Conservation (phyloP, 2,888 invertebrate genomes). For the Koerneria pararmatus region DNA sequence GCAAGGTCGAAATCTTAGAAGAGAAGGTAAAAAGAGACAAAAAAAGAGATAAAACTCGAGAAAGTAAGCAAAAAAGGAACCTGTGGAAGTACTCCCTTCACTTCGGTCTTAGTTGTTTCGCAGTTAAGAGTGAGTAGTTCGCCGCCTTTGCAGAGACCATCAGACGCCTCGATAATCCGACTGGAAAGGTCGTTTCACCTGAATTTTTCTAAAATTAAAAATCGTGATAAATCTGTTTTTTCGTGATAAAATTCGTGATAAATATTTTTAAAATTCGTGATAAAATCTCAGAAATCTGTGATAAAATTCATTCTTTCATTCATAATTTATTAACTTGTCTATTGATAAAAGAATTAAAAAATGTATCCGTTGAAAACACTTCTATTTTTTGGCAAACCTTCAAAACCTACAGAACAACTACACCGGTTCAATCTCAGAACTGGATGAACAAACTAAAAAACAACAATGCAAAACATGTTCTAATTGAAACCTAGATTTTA, state of each 20-base stretch:
- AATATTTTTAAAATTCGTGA: neutral
- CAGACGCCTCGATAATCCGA: slow-evolving; percentile 57
- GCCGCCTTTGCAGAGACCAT: slow-evolving; percentile 71
- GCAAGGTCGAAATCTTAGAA: too few species aligned
- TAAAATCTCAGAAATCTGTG: neutral
- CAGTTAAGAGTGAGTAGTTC: slow-evolving; percentile 83
- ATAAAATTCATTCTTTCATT: neutral
- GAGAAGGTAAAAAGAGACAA: too few species aligned
- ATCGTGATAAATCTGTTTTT: neutral
- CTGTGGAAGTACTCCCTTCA: slow-evolving; percentile 72
- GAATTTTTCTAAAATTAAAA: slow-evolving; percentile 65
- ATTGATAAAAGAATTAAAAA: neutral
- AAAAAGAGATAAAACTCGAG: too few species aligned
- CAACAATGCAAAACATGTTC: too few species aligned
- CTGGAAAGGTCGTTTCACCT: slow-evolving; percentile 56
- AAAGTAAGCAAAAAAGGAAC: slow-evolving; percentile 24
- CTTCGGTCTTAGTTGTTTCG: slow-evolving; percentile 82
- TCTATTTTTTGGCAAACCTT: too few species aligned
- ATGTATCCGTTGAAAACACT: too few species aligned
- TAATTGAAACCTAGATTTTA: neutral
- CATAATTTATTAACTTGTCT: neutral
- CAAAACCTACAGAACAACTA: too few species aligned
- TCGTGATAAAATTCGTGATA: neutral
- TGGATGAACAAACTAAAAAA: too few species aligned
- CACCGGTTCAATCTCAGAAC: too few species aligned